Conservation (phyloP, 2,113 vertebrate genomes). For the Hemiprocne comata region DNA sequence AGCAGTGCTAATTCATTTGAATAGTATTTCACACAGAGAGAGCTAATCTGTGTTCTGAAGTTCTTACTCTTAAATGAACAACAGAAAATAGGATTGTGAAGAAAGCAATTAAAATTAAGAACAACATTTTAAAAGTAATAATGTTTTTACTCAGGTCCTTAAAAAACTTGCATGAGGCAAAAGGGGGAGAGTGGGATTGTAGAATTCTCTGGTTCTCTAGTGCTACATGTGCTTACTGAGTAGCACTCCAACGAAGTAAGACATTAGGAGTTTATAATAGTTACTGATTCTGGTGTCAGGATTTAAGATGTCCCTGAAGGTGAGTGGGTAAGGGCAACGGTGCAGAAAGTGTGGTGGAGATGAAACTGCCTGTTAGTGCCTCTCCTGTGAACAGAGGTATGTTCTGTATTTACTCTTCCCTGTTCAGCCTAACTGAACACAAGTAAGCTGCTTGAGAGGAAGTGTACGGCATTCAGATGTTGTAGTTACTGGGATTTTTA, state of each 20-base stretch:
- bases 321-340: background rate
- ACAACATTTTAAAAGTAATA: background rate
- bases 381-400: rapidly evolving
- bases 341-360: background rate
- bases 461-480: background rate
- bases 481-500: background rate
- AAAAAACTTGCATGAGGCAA: background rate
- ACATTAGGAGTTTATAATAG: background rate
- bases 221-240: background rate
- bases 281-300: background rate
- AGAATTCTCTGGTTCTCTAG: background rate
- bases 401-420: background rate
- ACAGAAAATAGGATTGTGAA: background rate
- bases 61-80: background rate
- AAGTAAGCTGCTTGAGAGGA: background rate
- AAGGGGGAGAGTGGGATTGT: background rate
- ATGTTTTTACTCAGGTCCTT: background rate
- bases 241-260: background rate
- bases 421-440: rapidly evolving
- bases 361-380: background rate
- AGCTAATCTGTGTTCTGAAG: background rate
- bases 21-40: background rate
- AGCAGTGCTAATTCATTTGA: background rate
- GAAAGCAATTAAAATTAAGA: background rate
- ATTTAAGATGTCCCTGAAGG: background rate